Conservation (phyloP, 2,797 vertebrate genomes). For the Lagorchestes hirsutus region DNA sequence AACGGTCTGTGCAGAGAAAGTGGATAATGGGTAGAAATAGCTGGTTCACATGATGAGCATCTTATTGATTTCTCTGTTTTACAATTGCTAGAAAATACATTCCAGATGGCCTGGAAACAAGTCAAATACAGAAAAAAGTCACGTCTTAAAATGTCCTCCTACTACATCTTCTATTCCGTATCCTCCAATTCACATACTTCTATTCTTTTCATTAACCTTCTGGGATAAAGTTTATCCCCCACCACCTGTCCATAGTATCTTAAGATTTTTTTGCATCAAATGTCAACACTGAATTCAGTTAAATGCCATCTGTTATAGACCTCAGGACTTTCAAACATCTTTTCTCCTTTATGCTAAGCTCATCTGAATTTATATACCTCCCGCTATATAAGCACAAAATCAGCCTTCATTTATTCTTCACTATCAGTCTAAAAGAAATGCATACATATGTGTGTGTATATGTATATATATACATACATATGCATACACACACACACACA, state of each 20-base stretch:
- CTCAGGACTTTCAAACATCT: conserved; percentile 73
- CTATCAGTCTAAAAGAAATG: conserved; percentile 7
- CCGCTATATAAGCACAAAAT: conserved; percentile 65
- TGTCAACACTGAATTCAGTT: conserved; percentile 78
- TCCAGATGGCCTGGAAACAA: conserved; percentile 71
- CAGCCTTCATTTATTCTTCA: conserved; percentile 19
- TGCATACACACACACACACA: too few relatives aligned
- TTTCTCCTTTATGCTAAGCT: conserved; percentile 60
- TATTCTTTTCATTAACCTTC: conserved; percentile 71
- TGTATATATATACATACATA: too few relatives aligned
- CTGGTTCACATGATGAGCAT: background rate
- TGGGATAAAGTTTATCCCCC: conserved; percentile 75
- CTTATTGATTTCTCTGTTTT: conserved; percentile 58
- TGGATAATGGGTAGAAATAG: conserved; percentile 53
- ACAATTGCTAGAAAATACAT: conserved; percentile 49
- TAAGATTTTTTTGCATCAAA: conserved; percentile 78
- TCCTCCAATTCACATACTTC: conserved; percentile 53
- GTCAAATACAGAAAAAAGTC: conserved; percentile 67
- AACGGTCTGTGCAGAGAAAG: conserved; percentile 31
- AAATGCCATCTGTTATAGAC: conserved; percentile 83
- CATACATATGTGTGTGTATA: too few relatives aligned
- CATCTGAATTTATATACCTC: conserved; percentile 78
- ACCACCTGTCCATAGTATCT: conserved; percentile 78
- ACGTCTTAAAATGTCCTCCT: conserved; percentile 52
- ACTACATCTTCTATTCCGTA: conserved; percentile 48